phyloP scores from a whole-genome alignment of 2,113 vertebrate species.

The Gymnobelideus leadbeateri region DNA sequence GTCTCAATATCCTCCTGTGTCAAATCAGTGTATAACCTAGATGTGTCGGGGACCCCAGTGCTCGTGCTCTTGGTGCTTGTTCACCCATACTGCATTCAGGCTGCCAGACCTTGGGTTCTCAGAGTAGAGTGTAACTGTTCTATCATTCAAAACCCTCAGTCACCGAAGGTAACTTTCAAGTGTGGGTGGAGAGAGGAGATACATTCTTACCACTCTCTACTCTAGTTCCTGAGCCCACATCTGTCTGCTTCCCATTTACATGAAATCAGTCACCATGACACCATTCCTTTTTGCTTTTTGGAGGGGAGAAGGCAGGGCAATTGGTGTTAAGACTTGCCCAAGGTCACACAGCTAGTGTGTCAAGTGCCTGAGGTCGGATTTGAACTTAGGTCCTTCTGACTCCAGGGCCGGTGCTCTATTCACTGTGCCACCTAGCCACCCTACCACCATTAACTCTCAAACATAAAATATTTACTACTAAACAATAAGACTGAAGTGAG shows the following conservation, averaged over 20 bases:
- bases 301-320: too few species aligned
- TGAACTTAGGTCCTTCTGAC: too few species aligned
- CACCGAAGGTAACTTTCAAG: too few species aligned
- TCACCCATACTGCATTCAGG: not conserved
- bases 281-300: too few species aligned
- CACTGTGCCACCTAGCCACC: too few species aligned
- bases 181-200: not conserved
- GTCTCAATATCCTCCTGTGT: not conserved
- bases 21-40: not conserved
- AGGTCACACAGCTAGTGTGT: too few species aligned
- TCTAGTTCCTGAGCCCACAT: not conserved
- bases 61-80: not conserved
- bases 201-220: not conserved
- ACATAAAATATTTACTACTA: not conserved
- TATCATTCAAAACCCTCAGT: not conserved
- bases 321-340: too few species aligned
- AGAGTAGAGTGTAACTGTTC: not conserved
- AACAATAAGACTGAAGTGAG: not conserved
- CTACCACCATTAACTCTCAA: not conserved
- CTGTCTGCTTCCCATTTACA: not conserved
- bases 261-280: not conserved
- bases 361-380: too few species aligned
- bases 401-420: too few species aligned
- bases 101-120: not conserved
- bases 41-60: too few species aligned